These are phyloP conservation scores for Tinea pellionella DNA, from an alignment of 2,888 invertebrate species.

Conservation along the genomic window DNA sequence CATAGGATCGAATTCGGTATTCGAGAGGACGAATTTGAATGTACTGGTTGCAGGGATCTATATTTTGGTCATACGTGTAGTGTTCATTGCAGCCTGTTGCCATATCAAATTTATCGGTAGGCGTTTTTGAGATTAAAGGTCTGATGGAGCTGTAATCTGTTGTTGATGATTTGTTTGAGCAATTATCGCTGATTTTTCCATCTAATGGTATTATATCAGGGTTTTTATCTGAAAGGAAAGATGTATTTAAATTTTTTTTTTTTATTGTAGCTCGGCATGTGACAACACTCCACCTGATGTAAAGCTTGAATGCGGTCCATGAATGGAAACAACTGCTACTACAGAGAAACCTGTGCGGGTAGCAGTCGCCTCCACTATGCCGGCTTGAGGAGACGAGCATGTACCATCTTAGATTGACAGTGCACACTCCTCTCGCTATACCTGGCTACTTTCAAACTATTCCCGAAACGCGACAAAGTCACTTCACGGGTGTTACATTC, in stretches of 20 bases:
- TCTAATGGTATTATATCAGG: conserved; percentile 62
- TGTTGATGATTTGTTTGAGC: conserved; percentile 55
- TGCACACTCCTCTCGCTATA: too few relatives aligned
- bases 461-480: too few relatives aligned
- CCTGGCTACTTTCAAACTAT: too few relatives aligned
- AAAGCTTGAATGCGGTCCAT: background rate
- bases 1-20: conserved; percentile 39
- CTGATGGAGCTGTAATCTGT: conserved; percentile 56
- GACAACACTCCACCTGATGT: too few relatives aligned
- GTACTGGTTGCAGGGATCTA: conserved; percentile 49
- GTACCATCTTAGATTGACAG: too few relatives aligned
- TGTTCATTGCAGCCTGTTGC: conserved; percentile 31
- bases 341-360: too few relatives aligned
- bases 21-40: conserved; percentile 53
- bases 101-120: conserved; percentile 48
- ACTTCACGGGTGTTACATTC: too few relatives aligned
- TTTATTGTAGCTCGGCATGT: too few relatives aligned
- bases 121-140: conserved; percentile 48
- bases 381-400: too few relatives aligned
- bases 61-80: conserved; percentile 43
- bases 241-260: too few relatives aligned
- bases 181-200: conserved; percentile 58
- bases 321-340: too few relatives aligned
- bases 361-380: too few relatives aligned
- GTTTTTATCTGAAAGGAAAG: conserved; percentile 50